phyloP scores from a whole-genome alignment of 53 echinoderm and acorn worm genomes.

The Actinopyga echinites region DNA sequence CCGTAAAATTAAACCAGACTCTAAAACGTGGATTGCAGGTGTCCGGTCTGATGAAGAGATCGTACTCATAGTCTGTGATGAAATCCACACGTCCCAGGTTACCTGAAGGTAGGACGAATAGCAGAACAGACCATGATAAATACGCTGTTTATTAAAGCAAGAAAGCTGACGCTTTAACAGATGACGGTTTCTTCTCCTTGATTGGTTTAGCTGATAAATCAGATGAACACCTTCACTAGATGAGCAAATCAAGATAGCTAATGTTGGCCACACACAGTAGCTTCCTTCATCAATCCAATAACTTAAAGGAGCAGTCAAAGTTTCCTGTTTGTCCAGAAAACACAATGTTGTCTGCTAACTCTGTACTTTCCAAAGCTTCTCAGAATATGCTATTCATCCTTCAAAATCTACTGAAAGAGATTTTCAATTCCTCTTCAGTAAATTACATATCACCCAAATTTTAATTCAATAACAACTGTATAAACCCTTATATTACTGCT shows the following conservation, averaged over 20 bases:
- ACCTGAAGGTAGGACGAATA: slow-evolving; percentile 47
- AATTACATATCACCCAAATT: too few relatives aligned
- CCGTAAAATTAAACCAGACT: slow-evolving; percentile 99
- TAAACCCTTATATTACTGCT: too few relatives aligned
- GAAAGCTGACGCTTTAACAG: slow-evolving; percentile 13
- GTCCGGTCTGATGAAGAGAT: slow-evolving; percentile 94
- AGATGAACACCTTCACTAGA: slow-evolving; percentile 1
- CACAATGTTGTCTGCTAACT: too few relatives aligned
- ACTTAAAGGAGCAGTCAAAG: not conserved
- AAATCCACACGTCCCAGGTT: slow-evolving; percentile 97
- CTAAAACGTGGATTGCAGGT: slow-evolving; percentile 97
- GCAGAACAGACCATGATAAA: slow-evolving; percentile 16
- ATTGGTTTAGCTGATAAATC: slow-evolving; percentile 31
- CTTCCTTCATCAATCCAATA: slow-evolving; percentile 18
- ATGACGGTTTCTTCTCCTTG: not conserved
- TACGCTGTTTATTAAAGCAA: slow-evolving; percentile 5
- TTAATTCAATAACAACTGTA: too few relatives aligned
- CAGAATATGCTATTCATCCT: too few relatives aligned
- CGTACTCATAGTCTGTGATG: slow-evolving; percentile 97
- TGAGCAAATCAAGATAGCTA: slow-evolving; percentile 22
- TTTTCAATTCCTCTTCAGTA: too few relatives aligned
- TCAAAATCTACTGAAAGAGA: too few relatives aligned
- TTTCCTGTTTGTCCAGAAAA: too few relatives aligned
- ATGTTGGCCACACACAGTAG: not conserved
- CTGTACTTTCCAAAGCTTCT: too few relatives aligned